A percentile compares a stretch with the other conserved stretches of the same genome.
phyloP scores from a whole-genome alignment of 2,888 invertebrate genomes.

The Mystacides longicornis region DNA sequence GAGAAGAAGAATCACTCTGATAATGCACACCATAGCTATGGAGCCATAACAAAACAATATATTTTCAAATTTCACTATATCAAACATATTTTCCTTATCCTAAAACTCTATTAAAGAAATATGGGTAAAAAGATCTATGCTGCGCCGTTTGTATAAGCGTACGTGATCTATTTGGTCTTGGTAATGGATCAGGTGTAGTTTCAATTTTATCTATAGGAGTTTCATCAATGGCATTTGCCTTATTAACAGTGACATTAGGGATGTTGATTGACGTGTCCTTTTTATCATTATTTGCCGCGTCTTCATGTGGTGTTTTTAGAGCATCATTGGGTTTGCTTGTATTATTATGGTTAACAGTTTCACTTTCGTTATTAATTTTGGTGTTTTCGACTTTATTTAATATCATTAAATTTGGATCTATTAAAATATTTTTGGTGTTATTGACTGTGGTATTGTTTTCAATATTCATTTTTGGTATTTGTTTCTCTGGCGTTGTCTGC shows the following conservation, averaged over 20 bases:
- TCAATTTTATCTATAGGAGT: constrained; percentile 23
- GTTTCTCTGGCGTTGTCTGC: neutral
- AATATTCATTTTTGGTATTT: neutral
- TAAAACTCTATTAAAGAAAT: constrained; percentile 47
- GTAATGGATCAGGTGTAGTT: constrained; percentile 27
- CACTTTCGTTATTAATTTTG: constrained; percentile 23
- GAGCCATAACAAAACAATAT: constrained; percentile 19
- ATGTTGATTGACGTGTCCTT: constrained; percentile 17
- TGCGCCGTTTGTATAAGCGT: constrained; percentile 39
- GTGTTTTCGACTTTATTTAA: constrained; percentile 18
- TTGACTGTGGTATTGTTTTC: neutral
- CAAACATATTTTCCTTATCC: constrained; percentile 33
- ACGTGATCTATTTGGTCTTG: constrained; percentile 42
- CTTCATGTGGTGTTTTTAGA: too few species aligned
- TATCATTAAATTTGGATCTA: constrained; percentile 24
- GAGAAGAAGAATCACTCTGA: too few species aligned
- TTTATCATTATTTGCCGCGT: constrained; percentile 10
- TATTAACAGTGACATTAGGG: neutral
- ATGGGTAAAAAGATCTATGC: constrained; percentile 46
- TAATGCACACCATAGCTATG: constrained; percentile 18
- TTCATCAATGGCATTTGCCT: constrained; percentile 2
- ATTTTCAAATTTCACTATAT: constrained; percentile 9
- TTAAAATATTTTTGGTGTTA: constrained; percentile 10
- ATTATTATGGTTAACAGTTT: constrained; percentile 12
- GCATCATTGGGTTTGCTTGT: neutral